Conservation (phyloP, 2,113 vertebrate species). For the Macquaria ambigua region DNA sequence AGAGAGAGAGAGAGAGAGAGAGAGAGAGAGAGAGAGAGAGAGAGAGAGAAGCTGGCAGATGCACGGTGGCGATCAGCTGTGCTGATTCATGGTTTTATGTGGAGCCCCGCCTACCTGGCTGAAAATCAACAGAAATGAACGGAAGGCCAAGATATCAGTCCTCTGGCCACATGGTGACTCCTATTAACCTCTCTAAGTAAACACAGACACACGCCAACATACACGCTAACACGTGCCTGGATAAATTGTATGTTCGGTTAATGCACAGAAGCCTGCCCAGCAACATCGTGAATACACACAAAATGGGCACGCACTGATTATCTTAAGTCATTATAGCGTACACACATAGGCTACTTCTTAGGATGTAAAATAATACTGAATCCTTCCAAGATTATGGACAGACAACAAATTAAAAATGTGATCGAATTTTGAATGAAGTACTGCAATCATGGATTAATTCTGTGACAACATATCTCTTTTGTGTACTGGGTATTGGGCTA, state of each 20-base stretch:
- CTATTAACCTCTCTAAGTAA: constrained; percentile 58
- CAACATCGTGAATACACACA: constrained; percentile 17
- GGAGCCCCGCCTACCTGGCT: constrained; percentile 60
- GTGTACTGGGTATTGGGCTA: neutral
- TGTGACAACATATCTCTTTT: neutral
- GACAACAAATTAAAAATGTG: neutral
- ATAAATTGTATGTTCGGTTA: constrained; percentile 22
- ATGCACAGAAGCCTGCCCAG: constrained; percentile 26
- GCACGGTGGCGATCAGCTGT: constrained; percentile 54
- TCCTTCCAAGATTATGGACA: neutral
- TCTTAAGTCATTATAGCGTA: neutral
- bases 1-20: no score
- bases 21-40: neutral
- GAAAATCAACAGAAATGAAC: constrained; percentile 65
- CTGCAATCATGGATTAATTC: neutral
- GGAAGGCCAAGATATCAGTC: constrained; percentile 47
- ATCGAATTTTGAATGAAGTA: neutral
- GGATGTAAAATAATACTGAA: neutral
- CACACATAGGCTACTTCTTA: neutral
- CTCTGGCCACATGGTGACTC: constrained; percentile 52
- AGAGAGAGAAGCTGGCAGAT: constrained; percentile 45
- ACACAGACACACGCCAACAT: constrained; percentile 61
- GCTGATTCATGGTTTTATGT: constrained; percentile 77
- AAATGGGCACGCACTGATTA: neutral
- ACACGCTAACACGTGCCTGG: constrained; percentile 51